Percentiles rank a stretch among this genome's conserved stretches.
Conservation (phyloP, 2,113 vertebrate species). For the Prunella fulvescens region DNA sequence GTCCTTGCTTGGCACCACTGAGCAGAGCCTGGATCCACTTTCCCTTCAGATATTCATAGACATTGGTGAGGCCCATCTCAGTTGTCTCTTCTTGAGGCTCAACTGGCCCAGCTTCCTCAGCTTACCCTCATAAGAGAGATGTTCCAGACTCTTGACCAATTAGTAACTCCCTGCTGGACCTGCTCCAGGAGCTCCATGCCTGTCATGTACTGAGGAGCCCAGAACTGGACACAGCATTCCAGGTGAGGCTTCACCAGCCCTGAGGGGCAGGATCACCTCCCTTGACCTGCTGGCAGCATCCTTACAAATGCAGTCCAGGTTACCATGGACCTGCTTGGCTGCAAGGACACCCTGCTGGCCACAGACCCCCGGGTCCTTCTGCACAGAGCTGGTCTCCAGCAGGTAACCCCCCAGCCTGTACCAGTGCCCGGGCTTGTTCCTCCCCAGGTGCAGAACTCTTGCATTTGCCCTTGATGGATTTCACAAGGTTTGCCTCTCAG, state of each 20-base stretch:
- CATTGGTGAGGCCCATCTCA: neutral
- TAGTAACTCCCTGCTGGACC: neutral
- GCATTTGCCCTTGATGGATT: neutral
- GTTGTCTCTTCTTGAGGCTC: neutral
- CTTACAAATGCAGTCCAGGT: neutral
- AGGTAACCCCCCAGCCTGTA: too few species aligned
- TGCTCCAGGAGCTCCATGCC: neutral
- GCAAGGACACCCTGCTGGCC: neutral
- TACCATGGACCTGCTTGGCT: neutral
- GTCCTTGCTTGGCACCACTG: rapidly evolving
- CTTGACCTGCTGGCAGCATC: neutral
- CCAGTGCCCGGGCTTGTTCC: neutral
- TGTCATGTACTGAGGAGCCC: neutral
- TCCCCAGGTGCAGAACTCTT: neutral
- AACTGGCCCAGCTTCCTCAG: neutral
- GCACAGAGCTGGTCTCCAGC: neutral
- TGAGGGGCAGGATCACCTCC: neutral
- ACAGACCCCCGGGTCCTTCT: too few species aligned
- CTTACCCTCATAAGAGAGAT: neutral
- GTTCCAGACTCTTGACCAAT: neutral
- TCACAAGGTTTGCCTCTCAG: neutral
- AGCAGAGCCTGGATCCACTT: neutral
- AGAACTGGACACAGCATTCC: neutral
- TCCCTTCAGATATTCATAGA: neutral
- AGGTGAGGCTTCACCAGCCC: neutral